Conservation (phyloP, 2,888 invertebrate genomes). For the Agonopterix arenella region DNA sequence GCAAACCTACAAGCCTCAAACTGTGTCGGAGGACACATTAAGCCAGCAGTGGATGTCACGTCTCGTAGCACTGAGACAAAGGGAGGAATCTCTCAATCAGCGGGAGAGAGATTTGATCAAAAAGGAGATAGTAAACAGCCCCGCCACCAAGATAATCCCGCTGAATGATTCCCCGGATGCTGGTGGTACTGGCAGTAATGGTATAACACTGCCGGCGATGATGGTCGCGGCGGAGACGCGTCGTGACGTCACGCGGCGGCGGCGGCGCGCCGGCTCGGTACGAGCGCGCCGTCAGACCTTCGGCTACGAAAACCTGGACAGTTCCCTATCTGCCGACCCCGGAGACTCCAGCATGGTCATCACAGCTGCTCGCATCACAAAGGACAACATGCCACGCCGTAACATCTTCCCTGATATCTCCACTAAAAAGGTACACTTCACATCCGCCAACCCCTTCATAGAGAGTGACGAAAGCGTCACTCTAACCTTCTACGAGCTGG, state of each 20-base stretch:
- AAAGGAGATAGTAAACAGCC: constrained; percentile 63
- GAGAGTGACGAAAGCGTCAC: constrained; percentile 72
- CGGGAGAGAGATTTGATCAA: constrained; percentile 65
- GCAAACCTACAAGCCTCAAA: constrained; percentile 53
- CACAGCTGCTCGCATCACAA: constrained; percentile 71
- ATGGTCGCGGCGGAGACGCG: constrained; percentile 30
- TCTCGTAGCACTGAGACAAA: constrained; percentile 66
- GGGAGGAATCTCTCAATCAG: constrained; percentile 69
- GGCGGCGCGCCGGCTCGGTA: constrained; percentile 36
- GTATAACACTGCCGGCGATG: constrained; percentile 61
- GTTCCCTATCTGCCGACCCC: constrained; percentile 76
- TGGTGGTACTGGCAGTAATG: constrained; percentile 38
- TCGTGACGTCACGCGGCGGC: constrained; percentile 33
- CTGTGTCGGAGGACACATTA: constrained; percentile 72
- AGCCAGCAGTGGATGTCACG: constrained; percentile 77
- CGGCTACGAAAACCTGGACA: constrained; percentile 75
- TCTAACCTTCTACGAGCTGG: constrained; percentile 66
- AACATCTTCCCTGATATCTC: constrained; percentile 56
- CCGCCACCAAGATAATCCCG: constrained; percentile 41
- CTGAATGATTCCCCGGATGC: constrained; percentile 28
- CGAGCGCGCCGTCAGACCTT: constrained; percentile 47
- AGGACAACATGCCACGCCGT: constrained; percentile 62
- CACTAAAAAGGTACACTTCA: constrained; percentile 66
- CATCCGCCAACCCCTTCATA: constrained; percentile 59
- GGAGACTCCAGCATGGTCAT: constrained; percentile 72